phyloP scores from a whole-genome alignment of 1,140 invertebrate genomes.

The Ceratina calcarata region DNA sequence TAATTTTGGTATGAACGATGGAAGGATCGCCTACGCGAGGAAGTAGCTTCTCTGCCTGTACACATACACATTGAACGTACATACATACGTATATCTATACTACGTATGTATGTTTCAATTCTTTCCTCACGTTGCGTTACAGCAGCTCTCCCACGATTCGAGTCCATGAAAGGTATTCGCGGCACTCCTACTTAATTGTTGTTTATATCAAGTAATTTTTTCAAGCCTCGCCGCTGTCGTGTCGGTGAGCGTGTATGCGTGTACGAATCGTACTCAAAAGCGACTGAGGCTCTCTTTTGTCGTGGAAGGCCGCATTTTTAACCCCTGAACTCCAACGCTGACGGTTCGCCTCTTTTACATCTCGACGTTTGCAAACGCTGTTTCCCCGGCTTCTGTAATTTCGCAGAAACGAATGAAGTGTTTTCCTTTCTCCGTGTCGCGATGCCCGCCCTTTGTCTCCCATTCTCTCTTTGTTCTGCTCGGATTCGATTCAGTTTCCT shows the following conservation, averaged over 20 bases:
- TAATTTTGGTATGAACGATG: slow-evolving; percentile 44
- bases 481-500: neutral
- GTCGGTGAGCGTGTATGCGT: neutral
- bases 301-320: slow-evolving; percentile 42
- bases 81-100: no score
- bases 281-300: slow-evolving; percentile 21
- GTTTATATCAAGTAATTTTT: slow-evolving; percentile 58
- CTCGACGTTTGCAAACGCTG: slow-evolving; percentile 38
- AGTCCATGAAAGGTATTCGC: slow-evolving; percentile 53
- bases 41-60: neutral
- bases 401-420: slow-evolving; percentile 35
- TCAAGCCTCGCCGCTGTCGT: slow-evolving; percentile 18
- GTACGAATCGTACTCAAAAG: slow-evolving; percentile 6
- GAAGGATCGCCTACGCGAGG: slow-evolving; percentile 43
- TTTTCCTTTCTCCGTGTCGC: slow-evolving; percentile 44
- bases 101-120: slow-evolving; percentile 25
- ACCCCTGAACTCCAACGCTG: slow-evolving; percentile 39
- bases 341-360: slow-evolving; percentile 33
- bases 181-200: slow-evolving; percentile 61
- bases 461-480: slow-evolving; percentile 10
- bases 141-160: slow-evolving; percentile 56
- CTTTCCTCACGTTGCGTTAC: slow-evolving; percentile 28
- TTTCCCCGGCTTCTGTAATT: slow-evolving; percentile 30
- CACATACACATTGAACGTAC: neutral
- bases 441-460: slow-evolving; percentile 33